These are phyloP conservation scores for Macrobrachium rosenbergii DNA, from an alignment of 1,140 invertebrate genomes.

Conservation along the genomic window DNA sequence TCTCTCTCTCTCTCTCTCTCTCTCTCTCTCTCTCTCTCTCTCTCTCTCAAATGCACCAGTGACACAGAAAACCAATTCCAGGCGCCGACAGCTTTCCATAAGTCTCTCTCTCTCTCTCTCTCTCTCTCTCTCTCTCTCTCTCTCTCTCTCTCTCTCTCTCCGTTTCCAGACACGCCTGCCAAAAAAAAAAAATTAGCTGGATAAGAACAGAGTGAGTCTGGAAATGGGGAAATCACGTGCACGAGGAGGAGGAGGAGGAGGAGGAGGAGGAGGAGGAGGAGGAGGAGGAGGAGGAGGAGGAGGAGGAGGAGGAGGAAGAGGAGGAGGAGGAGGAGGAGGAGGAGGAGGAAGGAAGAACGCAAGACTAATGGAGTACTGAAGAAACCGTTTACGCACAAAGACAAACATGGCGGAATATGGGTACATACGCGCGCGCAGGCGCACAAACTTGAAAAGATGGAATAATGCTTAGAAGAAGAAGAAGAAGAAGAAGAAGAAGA, in stretches of 20 bases:
- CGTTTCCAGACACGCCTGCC: background rate
- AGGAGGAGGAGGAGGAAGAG: background rate
- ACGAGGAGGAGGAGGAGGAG: background rate
- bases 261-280: background rate
- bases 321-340: background rate
- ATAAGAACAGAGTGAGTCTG: background rate
- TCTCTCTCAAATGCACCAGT: background rate
- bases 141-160: slow-evolving; percentile 18
- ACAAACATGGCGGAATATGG: no score
- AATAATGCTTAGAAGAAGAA: background rate
- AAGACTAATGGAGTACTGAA: background rate
- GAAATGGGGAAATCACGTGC: background rate
- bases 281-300: background rate
- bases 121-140: slow-evolving; percentile 18
- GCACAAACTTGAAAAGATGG: background rate
- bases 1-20: background rate
- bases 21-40: background rate
- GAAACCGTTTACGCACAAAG: background rate
- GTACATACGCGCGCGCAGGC: background rate
- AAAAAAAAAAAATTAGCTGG: background rate
- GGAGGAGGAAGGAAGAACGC: no score
- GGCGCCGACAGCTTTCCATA: background rate
- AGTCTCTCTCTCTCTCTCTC: slow-evolving; percentile 13
- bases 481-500: background rate
- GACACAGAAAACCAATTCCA: background rate